Evolutionary conservation across 2,797 vertebrate species (phyloP).

Genomic region (Phrynocephalus forsythii): DNA sequence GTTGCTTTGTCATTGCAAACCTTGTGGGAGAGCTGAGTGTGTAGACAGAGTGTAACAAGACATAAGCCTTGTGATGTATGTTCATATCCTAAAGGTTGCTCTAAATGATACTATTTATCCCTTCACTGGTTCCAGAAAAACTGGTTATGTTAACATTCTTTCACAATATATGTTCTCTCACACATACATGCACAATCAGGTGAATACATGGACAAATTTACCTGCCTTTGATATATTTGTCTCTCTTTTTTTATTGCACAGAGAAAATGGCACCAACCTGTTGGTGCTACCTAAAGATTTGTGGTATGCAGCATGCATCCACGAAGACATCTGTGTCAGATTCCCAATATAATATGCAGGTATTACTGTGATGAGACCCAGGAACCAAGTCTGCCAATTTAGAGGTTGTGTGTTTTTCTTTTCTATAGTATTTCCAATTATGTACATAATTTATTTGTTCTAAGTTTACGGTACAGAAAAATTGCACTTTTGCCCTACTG

Average conservation of each 20-base stretch:
- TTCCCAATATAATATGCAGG: conserved; percentile 1
- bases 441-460: not conserved
- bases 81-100: not conserved
- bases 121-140: not conserved
- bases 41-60: too few species aligned
- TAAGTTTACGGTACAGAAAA: conserved; percentile 13
- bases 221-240: not conserved
- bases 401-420: not conserved
- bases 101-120: not conserved
- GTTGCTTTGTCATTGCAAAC: not conserved
- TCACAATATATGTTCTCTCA: not conserved
- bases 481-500: not conserved
- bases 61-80: not conserved
- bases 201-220: not conserved
- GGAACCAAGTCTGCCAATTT: not conserved
- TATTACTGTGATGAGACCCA: not conserved
- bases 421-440: not conserved
- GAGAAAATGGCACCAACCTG: not conserved
- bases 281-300: conserved; percentile 27
- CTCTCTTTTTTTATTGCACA: not conserved
- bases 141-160: not conserved
- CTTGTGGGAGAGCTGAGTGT: not conserved
- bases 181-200: not conserved
- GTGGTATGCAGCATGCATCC: not conserved
- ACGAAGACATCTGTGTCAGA: not conserved